Base-by-base conservation (phyloP, 1,140 invertebrate species). In the Lepidurus arcticus region DNA sequence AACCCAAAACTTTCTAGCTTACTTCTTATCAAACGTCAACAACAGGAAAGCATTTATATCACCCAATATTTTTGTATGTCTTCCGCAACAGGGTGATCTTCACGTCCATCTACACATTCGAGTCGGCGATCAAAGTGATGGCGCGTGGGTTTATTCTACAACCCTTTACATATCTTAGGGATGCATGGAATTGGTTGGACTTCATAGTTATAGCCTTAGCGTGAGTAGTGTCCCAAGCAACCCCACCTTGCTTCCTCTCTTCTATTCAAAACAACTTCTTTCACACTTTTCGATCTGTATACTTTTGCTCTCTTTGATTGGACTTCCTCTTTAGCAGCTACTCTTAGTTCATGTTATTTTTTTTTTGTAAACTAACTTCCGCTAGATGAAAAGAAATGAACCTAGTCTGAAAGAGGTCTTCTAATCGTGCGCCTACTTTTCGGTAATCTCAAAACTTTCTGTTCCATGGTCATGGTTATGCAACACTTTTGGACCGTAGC, bases 111-210 rank as follows among this genome's bases (percentile, higher is more conserved):
- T 99, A 99, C 91, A 97, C 95, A 87, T 94, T 98, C 90, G 97
- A 99, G 91, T 96, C 95, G 86, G 92, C 95, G 87, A 93, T 98
- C 88, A 98, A 98, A 92, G 93, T 98, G 89, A 93, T 97, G 91
- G 96, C 96, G 86, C 91, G 97, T 90, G 97, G 97, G 89, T 98
- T 98, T 91, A 96, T 98, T 90, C 90, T 98, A 88, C 92, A 96
- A 90, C 92, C 92, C 88, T 98, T 98, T 91, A 98, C 97, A 89
- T 99, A 98, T 92, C 94, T 99, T 91, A 93, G 97, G 92, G 97
- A 99, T 92, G 94, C 96, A 90, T 98, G 97, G 97, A 99, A 98
- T 92, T 98, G 96, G 96, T 92, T 98, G 89, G 97, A 99, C 92
- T 98, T 99, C 92, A 92, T 97, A 91, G 96, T 98, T 89, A 98